Evolutionary conservation across 2,113 vertebrate species (phyloP).

Genomic region (Neogale vison): DNA sequence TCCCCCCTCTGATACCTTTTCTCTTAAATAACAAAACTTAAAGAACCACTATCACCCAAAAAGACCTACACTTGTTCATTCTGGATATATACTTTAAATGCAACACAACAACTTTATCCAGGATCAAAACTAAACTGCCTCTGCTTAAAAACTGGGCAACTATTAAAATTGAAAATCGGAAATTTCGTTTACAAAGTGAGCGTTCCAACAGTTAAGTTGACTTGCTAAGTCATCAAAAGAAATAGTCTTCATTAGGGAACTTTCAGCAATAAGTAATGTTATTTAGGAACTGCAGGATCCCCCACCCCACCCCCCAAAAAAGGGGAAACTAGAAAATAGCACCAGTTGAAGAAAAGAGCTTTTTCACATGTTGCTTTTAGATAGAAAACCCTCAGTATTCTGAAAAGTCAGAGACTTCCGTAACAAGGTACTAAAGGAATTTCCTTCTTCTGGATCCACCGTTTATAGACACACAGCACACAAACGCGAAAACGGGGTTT

Average conservation of each 20-base stretch:
- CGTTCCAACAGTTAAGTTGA: neutral
- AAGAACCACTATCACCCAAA: neutral
- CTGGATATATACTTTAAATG: neutral
- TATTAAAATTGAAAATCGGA: conserved; percentile 34
- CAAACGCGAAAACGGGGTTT: neutral
- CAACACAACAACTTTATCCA: neutral
- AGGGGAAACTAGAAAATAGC: conserved; percentile 33
- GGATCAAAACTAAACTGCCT: neutral
- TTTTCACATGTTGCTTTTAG: conserved; percentile 42
- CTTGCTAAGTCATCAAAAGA: conserved; percentile 67
- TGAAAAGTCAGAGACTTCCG: conserved; percentile 3
- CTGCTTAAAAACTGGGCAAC: neutral
- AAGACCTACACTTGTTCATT: neutral
- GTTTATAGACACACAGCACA: neutral
- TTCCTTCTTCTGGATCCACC: neutral
- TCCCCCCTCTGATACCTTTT: neutral
- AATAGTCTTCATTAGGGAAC: conserved; percentile 8
- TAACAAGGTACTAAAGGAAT: neutral
- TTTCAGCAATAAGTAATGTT: conserved; percentile 2
- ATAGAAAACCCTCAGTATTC: neutral
- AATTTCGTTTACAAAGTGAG: neutral
- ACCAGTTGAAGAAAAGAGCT: neutral
- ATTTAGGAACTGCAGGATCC: neutral
- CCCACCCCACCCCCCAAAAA: neutral
- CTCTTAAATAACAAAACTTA: conserved; percentile 28